Percentiles rank a stretch among this genome's conserved stretches.
Evolutionary conservation across 2,113 vertebrate genomes (phyloP).

Genomic region (Rhynchomys soricoides): DNA sequence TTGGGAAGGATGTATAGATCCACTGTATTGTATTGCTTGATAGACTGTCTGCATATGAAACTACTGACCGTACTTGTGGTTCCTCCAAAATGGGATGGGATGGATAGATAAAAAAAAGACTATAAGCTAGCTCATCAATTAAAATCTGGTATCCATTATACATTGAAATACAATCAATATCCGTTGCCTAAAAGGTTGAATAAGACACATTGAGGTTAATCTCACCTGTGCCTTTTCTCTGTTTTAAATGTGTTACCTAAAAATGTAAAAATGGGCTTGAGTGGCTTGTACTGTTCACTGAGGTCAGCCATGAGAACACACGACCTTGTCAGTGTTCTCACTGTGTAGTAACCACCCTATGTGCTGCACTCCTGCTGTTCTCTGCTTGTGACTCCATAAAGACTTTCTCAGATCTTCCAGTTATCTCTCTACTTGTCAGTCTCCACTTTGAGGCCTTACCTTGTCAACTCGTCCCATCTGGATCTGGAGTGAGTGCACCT

Average conservation of each 20-base stretch:
- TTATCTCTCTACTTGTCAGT: not conserved
- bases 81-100: not conserved
- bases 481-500: not conserved
- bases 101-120: not conserved
- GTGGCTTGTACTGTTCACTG: not conserved
- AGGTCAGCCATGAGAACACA: not conserved
- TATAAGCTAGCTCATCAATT: not conserved
- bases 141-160: not conserved
- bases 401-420: not conserved
- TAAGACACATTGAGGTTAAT: not conserved
- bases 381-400: not conserved
- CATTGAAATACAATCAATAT: conserved; percentile 8
- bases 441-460: fast-evolving
- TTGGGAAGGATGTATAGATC: no score
- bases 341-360: not conserved
- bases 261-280: not conserved
- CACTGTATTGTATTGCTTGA: not conserved
- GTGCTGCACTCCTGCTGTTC: not conserved
- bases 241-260: conserved; percentile 18
- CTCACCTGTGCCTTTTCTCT: not conserved
- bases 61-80: not conserved
- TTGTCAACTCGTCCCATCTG: not conserved
- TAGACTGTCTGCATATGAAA: not conserved
- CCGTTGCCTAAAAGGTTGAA: not conserved
- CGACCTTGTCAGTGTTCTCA: not conserved